Evolutionary conservation across 1,140 invertebrate genomes (phyloP), one percentile per base, ranked within the genome.

Genomic region (Cyclargus thomasi): DNA sequence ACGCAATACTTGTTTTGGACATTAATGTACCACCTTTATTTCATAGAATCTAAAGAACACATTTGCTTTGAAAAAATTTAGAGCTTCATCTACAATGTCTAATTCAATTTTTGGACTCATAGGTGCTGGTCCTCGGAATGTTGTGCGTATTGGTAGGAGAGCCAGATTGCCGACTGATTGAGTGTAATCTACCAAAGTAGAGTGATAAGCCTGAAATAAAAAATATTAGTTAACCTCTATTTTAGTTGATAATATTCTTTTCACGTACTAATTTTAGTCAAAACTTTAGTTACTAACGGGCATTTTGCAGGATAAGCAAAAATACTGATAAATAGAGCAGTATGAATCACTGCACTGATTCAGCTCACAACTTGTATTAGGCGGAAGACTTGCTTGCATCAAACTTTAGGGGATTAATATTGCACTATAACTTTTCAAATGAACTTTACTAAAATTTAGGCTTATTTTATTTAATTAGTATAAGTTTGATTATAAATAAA

Each of bases 1-100:
- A 53, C 3, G 8, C 8, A 21, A 47, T n/a, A 14, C 35, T 29
- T 55, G 55, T 59, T 59, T 29, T 62, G 59, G n/a, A 62, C 55
- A 36, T 18, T 53, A 63, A 23, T 64, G 22, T 67, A 57, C 29
- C 92, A 97, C 96, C 93, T 99, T 99, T 67, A 99, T 98, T 92
- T 99, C 98, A 90, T 99, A 99, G 57, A 97, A 99, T 74, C 98
- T 95, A 86, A 99, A 99, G 89, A 99, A 99, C 7, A 99, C 98
- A 92, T 99, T 99, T 1, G 99, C 98, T 92, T 99, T 99, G 88
- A 99, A 99, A 86, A 95, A 99, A 82, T 96, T 96, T 10, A 99
- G 91, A 29, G 98, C 96, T 93, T 99, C 99, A 92, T 99, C 99
- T 74, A 99, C 97, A 73, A 99, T 97, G 90, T 99, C 99, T 73